Percentiles rank a stretch among this genome's conserved stretches.
These are phyloP conservation scores for Campoplex capitator DNA, from an alignment of 2,888 invertebrate species.

Conservation along the genomic window DNA sequence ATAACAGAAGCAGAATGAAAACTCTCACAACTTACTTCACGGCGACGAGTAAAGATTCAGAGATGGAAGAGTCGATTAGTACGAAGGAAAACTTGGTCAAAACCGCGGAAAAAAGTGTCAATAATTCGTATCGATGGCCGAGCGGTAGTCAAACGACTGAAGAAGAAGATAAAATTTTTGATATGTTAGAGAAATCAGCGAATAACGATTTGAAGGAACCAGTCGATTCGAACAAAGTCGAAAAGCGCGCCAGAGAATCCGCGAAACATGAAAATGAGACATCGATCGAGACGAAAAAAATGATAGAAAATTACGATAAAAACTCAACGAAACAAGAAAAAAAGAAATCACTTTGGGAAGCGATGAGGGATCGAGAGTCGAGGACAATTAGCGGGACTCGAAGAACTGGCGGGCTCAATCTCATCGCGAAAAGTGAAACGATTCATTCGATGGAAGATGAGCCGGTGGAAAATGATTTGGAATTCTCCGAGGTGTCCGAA, in stretches of 20 bases:
- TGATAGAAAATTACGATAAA: conserved; percentile 2
- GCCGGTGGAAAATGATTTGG: background rate
- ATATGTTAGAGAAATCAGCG: conserved; percentile 59
- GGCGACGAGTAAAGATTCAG: conserved; percentile 15
- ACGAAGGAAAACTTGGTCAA: conserved; percentile 27
- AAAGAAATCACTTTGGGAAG: conserved; percentile 63
- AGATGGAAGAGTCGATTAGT: conserved; percentile 26
- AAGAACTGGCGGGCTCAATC: conserved; percentile 27
- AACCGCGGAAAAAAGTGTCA: conserved; percentile 14
- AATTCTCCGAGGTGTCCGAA: background rate
- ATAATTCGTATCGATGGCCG: conserved; percentile 7
- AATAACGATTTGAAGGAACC: conserved; percentile 30
- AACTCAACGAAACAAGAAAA: conserved; percentile 3
- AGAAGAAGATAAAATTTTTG: conserved; percentile 45
- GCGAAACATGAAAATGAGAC: background rate
- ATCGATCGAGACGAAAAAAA: background rate
- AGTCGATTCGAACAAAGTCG: conserved; percentile 5
- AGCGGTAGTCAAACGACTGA: conserved; percentile 31
- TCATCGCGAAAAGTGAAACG: conserved; percentile 19
- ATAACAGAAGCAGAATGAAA: conserved; percentile 81
- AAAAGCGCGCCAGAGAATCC: background rate
- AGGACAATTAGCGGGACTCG: conserved; percentile 32
- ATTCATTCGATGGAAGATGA: conserved; percentile 21
- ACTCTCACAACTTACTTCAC: conserved; percentile 74
- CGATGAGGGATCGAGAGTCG: conserved; percentile 67